Evolutionary conservation across 1,140 invertebrate genomes (phyloP).

Genomic region (Drosophila quadrilineata): DNA sequence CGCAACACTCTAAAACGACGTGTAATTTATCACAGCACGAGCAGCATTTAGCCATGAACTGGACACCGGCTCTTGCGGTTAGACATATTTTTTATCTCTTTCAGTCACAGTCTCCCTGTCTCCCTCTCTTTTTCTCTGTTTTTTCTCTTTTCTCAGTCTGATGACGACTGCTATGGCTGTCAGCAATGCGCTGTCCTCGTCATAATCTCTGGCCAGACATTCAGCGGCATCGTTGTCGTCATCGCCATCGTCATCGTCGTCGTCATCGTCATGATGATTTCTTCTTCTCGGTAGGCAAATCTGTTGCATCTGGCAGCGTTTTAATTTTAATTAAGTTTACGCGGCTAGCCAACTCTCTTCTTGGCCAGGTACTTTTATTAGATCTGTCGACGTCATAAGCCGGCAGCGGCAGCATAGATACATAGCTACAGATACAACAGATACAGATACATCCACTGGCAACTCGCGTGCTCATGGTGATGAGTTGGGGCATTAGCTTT

Average conservation of each 20-base stretch:
- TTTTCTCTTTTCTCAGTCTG: slow-evolving; percentile 17
- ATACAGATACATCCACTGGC: slow-evolving; percentile 28
- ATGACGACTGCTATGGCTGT: slow-evolving; percentile 17
- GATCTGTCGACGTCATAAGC: slow-evolving; percentile 3
- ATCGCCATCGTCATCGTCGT: slow-evolving; percentile 32
- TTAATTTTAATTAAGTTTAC: slow-evolving; percentile 72
- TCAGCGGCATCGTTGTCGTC: slow-evolving; percentile 33
- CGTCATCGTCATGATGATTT: slow-evolving; percentile 44
- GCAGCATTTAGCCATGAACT: slow-evolving; percentile 74
- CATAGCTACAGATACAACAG: not conserved
- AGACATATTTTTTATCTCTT: too few species aligned
- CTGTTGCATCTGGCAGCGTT: slow-evolving; percentile 45
- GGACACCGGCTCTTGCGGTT: slow-evolving; percentile 34
- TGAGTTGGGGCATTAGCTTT: slow-evolving; percentile 75
- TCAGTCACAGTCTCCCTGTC: too few species aligned
- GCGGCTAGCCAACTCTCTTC: slow-evolving; percentile 27
- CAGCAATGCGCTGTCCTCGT: slow-evolving; percentile 35
- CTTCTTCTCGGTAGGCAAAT: slow-evolving; percentile 61
- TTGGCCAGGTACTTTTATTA: not conserved
- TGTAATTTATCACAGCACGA: slow-evolving; percentile 74
- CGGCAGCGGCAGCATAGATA: not conserved
- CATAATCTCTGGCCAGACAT: slow-evolving; percentile 39
- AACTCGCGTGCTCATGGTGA: slow-evolving; percentile 76
- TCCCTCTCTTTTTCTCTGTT: too few species aligned
- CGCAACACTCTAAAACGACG: slow-evolving; percentile 70